phyloP scores from a whole-genome alignment of 2,113 vertebrate species.

The Eudorcas thomsonii region DNA sequence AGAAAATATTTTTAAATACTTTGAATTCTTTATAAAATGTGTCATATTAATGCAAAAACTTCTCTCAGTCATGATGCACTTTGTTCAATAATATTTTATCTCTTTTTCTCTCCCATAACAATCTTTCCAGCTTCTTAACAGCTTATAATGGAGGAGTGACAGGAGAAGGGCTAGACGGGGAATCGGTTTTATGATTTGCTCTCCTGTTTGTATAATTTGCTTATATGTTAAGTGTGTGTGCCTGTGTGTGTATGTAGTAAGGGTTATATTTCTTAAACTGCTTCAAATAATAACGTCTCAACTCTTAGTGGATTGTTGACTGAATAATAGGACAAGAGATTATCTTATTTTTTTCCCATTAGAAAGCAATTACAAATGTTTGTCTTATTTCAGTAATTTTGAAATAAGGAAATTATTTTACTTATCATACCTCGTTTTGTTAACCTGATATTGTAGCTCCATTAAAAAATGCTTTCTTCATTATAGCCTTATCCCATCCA shows the following conservation, averaged over 20 bases:
- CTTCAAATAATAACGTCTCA: background rate
- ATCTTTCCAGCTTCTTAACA: background rate
- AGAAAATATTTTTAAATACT: constrained; percentile 24
- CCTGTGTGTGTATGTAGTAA: background rate
- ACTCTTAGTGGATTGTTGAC: background rate
- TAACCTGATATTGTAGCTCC: background rate
- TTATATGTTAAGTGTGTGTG: background rate
- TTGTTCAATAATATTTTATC: background rate
- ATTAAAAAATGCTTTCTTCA: background rate
- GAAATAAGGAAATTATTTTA: background rate
- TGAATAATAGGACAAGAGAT: background rate
- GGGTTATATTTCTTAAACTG: background rate
- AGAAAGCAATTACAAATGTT: background rate
- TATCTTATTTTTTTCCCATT: background rate
- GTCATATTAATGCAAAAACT: background rate
- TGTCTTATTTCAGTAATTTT: background rate
- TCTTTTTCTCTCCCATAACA: background rate
- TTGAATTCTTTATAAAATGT: background rate
- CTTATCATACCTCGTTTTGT: background rate
- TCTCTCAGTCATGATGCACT: background rate
- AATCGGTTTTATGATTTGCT: background rate
- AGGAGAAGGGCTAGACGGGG: background rate
- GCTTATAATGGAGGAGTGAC: background rate
- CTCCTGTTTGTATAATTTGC: background rate
- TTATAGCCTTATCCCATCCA: background rate